These are phyloP conservation scores for Dolichoris vasculosae DNA, from an alignment of 1,140 invertebrate species.

Conservation along the genomic window DNA sequence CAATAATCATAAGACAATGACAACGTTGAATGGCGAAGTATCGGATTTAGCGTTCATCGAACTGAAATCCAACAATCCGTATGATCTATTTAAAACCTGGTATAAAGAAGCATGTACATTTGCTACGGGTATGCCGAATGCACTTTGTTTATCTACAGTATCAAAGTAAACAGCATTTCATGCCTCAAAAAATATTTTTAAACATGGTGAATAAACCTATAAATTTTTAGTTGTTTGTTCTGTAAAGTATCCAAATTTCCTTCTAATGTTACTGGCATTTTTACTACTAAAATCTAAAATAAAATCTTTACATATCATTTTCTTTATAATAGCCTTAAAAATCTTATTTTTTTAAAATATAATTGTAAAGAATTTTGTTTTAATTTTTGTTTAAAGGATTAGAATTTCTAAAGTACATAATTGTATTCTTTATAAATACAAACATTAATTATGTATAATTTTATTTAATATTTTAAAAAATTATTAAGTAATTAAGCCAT, in stretches of 20 bases:
- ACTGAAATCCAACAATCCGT: constrained; percentile 65
- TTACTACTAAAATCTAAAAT: too few relatives aligned
- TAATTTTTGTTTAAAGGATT: too few relatives aligned
- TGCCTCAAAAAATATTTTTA: background rate
- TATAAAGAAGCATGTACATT: constrained; percentile 62
- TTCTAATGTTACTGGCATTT: too few relatives aligned
- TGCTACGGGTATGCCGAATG: constrained; percentile 58
- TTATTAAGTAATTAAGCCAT: background rate
- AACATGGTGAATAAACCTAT: background rate
- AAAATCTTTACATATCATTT: too few relatives aligned
- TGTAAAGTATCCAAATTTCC: too few relatives aligned
- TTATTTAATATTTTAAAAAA: background rate
- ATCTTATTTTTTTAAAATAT: too few relatives aligned
- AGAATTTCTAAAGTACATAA: too few relatives aligned
- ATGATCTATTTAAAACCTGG: constrained; percentile 73
- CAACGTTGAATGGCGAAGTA: constrained; percentile 45
- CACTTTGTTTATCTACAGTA: constrained; percentile 71
- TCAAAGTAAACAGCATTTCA: constrained; percentile 63
- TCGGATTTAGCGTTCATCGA: constrained; percentile 66
- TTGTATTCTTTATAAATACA: background rate
- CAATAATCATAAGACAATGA: constrained; percentile 10
- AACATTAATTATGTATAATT: background rate
- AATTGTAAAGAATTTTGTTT: too few relatives aligned
- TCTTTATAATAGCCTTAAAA: too few relatives aligned
- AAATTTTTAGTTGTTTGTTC: background rate